Conservation (phyloP, 2,113 vertebrate genomes). For the Serilophus lunatus region DNA sequence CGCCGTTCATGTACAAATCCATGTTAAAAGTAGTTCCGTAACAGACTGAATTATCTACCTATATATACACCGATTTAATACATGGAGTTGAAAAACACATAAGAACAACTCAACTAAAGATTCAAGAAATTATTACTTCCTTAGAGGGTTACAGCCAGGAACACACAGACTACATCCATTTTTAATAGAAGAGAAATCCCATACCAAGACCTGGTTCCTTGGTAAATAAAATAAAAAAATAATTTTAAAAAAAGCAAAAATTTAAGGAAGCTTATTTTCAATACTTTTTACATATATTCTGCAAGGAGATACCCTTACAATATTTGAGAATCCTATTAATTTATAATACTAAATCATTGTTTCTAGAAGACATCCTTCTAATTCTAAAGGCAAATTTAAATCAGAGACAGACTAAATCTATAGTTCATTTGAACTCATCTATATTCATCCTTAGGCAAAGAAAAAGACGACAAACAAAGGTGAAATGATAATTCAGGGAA, state of each 20-base stretch:
- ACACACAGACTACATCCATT: neutral
- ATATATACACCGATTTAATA: neutral
- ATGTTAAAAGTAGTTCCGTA: too few relatives aligned
- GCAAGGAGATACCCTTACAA: neutral
- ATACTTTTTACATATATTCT: neutral
- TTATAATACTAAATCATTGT: neutral
- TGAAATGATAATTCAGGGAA: conserved; percentile 12
- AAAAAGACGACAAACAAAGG: neutral
- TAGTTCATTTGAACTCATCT: neutral
- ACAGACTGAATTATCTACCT: neutral
- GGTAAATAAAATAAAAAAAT: neutral
- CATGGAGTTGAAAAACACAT: neutral
- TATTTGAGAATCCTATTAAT: neutral
- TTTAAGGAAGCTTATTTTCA: neutral
- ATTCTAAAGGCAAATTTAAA: neutral
- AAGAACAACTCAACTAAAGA: neutral
- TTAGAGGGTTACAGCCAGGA: neutral
- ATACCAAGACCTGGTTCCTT: neutral
- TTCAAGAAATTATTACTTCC: neutral
- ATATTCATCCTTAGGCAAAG: neutral
- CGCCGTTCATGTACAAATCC: too few relatives aligned
- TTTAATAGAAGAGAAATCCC: neutral
- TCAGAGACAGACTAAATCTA: neutral
- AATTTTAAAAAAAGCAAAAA: neutral
- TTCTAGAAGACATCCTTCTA: conserved; percentile 8